A percentile compares a stretch with the other conserved stretches of the same genome.
These are phyloP conservation scores for Saguinus imperator DNA, from an alignment of 2,113 vertebrate genomes.

Conservation along the genomic window DNA sequence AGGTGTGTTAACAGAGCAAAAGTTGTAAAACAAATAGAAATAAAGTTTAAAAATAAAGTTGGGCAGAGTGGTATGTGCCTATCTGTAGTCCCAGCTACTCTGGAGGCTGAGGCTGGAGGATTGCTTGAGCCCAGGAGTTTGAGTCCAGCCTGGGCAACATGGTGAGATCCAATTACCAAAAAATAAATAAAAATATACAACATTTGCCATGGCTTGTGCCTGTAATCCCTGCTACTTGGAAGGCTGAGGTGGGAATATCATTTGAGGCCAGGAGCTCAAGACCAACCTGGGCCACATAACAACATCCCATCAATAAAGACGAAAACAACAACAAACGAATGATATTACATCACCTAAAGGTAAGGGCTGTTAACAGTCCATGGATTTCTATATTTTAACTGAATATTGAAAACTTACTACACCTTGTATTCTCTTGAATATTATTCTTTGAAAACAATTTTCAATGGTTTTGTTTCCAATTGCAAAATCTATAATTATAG, in stretches of 20 bases:
- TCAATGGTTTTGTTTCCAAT: constrained; percentile 37
- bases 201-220: background rate
- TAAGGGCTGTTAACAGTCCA: background rate
- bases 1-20: background rate
- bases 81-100: background rate
- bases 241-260: background rate
- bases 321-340: background rate
- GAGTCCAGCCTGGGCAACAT: background rate
- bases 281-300: background rate
- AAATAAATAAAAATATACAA: background rate
- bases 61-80: background rate
- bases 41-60: constrained; percentile 43
- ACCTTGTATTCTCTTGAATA: constrained; percentile 28
- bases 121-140: background rate
- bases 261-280: background rate
- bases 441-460: constrained; percentile 39
- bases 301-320: background rate
- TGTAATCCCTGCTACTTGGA: background rate
- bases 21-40: constrained; percentile 33
- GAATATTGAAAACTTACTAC: background rate
- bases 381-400: constrained; percentile 34
- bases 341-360: constrained; percentile 3
- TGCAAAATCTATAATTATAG: background rate
- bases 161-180: background rate
- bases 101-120: background rate